Percentiles rank a stretch among this genome's conserved stretches.
Conservation (phyloP, 2,797 vertebrate genomes). For the Leucoraja ocellata region DNA sequence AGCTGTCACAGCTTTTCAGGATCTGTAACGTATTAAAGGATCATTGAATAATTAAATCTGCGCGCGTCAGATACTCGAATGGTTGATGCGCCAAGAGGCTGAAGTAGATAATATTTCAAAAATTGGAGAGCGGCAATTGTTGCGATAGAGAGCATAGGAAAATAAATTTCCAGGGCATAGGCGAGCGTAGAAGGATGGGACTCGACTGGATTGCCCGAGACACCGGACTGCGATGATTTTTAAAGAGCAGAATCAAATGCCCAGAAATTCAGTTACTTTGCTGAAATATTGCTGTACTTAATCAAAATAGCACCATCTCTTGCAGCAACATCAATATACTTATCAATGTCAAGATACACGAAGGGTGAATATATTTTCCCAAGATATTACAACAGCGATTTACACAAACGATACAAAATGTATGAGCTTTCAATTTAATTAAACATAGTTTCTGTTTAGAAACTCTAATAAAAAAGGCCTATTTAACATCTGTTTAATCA, state of each 20-base stretch:
- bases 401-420: background rate
- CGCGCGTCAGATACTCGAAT: background rate
- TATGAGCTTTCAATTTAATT: background rate
- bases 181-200: no score
- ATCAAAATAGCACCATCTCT: background rate
- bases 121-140: background rate
- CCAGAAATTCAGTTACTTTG: background rate
- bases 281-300: background rate
- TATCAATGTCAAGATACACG: background rate
- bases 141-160: background rate
- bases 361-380: background rate
- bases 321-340: background rate
- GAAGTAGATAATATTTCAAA: background rate
- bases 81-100: background rate
- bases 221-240: no score
- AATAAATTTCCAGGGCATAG: no score
- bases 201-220: no score
- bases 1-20: background rate
- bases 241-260: background rate
- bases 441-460: background rate
- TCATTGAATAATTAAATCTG: background rate
- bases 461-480: background rate
- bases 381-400: background rate
- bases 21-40: background rate
- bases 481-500: background rate